Evolutionary conservation across 2,113 vertebrate species (phyloP).

Genomic region (Chitala chitala): DNA sequence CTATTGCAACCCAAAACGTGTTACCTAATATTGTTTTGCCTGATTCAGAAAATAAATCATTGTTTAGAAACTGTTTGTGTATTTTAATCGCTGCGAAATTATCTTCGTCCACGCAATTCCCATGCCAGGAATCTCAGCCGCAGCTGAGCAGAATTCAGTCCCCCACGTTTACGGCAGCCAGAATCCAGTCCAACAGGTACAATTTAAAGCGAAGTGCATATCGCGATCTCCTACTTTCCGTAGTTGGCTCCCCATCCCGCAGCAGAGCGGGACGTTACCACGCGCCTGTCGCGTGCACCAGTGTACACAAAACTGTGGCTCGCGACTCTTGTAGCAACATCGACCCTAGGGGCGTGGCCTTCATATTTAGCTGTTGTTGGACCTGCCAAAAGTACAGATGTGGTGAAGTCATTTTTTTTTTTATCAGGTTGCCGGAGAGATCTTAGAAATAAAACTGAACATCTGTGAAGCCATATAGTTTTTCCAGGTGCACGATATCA

Average conservation of each 20-base stretch:
- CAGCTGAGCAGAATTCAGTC: not conserved
- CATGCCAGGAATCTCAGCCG: not conserved
- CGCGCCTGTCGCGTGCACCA: constrained; percentile 61
- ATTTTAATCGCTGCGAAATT: constrained; percentile 1
- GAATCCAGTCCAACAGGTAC: constrained; percentile 22
- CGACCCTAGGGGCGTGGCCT: constrained; percentile 60
- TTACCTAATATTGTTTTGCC: not conserved
- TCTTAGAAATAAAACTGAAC: constrained; percentile 3
- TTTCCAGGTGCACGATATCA: too few species aligned
- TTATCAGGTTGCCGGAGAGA: too few species aligned
- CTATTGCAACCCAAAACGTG: not conserved
- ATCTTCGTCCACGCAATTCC: not conserved
- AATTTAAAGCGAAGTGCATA: constrained; percentile 11
- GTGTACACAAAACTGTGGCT: constrained; percentile 42
- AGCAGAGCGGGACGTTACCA: constrained; percentile 36
- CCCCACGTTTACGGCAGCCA: constrained; percentile 25
- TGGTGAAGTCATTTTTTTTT: constrained; percentile 1
- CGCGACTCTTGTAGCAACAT: constrained; percentile 55
- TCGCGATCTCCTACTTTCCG: not conserved
- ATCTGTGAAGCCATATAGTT: too few species aligned
- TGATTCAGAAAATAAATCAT: not conserved
- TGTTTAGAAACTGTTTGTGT: not conserved
- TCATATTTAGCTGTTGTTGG: constrained; percentile 34
- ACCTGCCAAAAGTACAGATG: constrained; percentile 33
- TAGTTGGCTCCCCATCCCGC: not conserved